Base-by-base conservation (phyloP, 2,113 vertebrate species). In the Crypturellus undulatus region DNA sequence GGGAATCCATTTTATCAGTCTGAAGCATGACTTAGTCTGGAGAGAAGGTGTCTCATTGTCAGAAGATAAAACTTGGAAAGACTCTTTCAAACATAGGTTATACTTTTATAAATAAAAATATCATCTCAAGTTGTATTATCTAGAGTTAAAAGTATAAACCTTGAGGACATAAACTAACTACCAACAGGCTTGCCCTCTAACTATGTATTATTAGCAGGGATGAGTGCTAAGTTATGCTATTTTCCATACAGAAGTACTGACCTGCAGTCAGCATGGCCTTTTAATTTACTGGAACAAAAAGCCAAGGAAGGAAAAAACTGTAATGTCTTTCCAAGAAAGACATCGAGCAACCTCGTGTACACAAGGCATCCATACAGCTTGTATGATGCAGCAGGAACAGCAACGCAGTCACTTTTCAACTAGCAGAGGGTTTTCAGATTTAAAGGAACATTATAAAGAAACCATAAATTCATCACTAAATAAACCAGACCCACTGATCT, bases 131-230 rank as follows among this genome's bases (percentile, higher is more conserved):
- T 81, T 79, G 69, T 62, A 87, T 82, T 96, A 92, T 84, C 47
- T 93, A 11, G 2, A 95, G 80, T 87, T 65, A 69, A 79, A 92
- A 86, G 65, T 59, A 89, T 85, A 96, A 92, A 86, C 72, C 85
- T 93, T 75, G 69, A 72, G 88, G 94, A 85, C 79, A 95, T 88
- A 95, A 97, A 93, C 72, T 93, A 90, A 93, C 96, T 93, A 96
- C 85, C 90, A 94, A 79, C 85, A 93, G 88, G 67, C 45, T 87
- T 96, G 93, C 87, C 92, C 94, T 94, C 73, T 93, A 88, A 90
- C 83, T 81, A 54, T 84, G 70, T 92, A 67, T 95, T 96, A 95
- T 88, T 95, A 93, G 59, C 47, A 38, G 91, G 63, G 95, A 90
- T 95, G 96, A 96, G 85, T 96, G 95, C 92, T 79, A 85, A 94